Base-by-base conservation (phyloP, 2,888 invertebrate genomes). In the Drosophila birchii region DNA sequence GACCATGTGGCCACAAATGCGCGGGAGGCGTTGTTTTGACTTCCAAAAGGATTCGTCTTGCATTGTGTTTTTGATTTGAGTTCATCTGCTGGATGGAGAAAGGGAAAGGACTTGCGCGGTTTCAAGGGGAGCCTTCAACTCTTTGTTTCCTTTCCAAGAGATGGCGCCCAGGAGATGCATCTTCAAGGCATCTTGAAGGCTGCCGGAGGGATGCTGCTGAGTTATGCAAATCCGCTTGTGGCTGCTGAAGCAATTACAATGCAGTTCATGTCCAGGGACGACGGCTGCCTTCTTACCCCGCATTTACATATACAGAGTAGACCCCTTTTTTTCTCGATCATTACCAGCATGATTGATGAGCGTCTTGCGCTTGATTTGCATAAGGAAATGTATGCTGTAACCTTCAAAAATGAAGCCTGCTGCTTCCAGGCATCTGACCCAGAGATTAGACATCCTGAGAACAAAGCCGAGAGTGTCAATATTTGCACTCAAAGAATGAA, bases 261-360 rank as follows among this genome's bases (percentile, higher is more conserved):
- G 82, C 83, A 82, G 73, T 53, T 85, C 79, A 79, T 72, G 85
- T 74, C 47, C 70, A 44, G 44, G 44, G n/a, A 43, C 29, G 45
- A 20, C 23, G 49, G 57, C 76, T 75, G 70, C 64, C 78, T 68
- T 58, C 73, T 72, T 67, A 43, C 38, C 49, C 43, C 58, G 61
- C 55, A 54, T 64, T 41, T 47, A 56, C 71, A 76, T 76, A 57
- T 76, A 53, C 26, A 38, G 34, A 54, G 53, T 54, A 58, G 44
- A 56, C 44, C 45, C 43, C 44, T 23, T 44, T 26, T 26, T 53
- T 51, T 32, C 43, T 14, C 12, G 57, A 75, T 89, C 80, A 76
- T 89, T 88, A 76, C 64, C 51, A 62, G 69, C 68, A 76, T 88
- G 89, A 85, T 85, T 86, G 88, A 85, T 89, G 90, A 68, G 57